Conservation (phyloP, 1,140 invertebrate species). For the Aphis craccivora region DNA sequence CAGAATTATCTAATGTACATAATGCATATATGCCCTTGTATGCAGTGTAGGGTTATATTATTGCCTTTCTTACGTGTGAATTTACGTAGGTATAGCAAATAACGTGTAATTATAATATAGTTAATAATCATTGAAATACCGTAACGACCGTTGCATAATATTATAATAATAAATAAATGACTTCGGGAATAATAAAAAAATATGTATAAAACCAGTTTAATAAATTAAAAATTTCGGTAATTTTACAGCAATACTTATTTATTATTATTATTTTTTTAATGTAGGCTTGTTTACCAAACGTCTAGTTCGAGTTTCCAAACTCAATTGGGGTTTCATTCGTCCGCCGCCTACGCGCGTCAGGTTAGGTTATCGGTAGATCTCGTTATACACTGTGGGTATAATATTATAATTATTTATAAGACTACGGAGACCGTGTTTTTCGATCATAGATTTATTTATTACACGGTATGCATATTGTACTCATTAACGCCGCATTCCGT, state of each 20-base stretch:
- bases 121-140: neutral
- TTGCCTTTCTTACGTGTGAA: no score
- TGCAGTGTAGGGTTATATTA: neutral
- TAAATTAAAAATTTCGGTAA: neutral
- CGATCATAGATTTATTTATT: neutral
- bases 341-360: neutral
- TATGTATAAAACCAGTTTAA: neutral
- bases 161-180: neutral
- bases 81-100: no score
- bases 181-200: neutral
- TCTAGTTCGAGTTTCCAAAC: neutral
- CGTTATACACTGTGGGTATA: neutral
- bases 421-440: neutral
- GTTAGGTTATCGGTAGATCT: neutral
- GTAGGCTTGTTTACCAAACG: neutral
- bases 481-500: neutral
- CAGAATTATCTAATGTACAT: no score
- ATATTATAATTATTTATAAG: neutral
- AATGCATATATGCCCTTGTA: neutral
- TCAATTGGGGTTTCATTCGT: neutral
- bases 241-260: neutral
- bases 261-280: neutral
- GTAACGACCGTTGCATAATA: neutral
- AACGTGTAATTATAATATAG: neutral
- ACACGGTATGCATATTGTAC: neutral